Conservation (phyloP, 2,113 vertebrate genomes). For the Microtus pennsylvanicus region DNA sequence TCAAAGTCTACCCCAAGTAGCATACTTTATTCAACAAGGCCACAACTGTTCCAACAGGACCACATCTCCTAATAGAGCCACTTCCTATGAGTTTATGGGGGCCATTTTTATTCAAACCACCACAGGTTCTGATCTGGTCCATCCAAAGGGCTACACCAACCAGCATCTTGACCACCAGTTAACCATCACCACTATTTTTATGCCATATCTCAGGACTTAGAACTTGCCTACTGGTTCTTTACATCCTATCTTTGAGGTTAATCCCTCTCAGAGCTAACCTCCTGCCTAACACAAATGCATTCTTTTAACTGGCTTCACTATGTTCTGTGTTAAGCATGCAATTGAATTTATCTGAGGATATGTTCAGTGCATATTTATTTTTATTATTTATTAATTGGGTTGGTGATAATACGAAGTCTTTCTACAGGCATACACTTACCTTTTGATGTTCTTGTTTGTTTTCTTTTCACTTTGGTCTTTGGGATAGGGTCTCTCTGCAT, state of each 20-base stretch:
- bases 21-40: too few relatives aligned
- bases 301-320: not conserved
- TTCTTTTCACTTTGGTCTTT: not conserved
- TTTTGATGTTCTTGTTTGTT: not conserved
- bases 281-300: not conserved
- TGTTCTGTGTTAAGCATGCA: not conserved
- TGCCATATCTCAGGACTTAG: not conserved
- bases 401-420: not conserved
- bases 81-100: too few relatives aligned
- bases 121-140: too few relatives aligned
- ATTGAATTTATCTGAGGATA: not conserved
- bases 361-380: not conserved
- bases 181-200: not conserved
- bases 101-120: too few relatives aligned
- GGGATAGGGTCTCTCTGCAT: not conserved
- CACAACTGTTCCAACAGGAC: too few relatives aligned
- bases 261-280: not conserved
- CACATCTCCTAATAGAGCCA: too few relatives aligned
- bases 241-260: not conserved
- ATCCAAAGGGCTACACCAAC: too few relatives aligned
- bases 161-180: not conserved
- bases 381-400: not conserved
- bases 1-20: too few relatives aligned
- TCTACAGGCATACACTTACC: not conserved
- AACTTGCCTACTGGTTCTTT: not conserved